Base-by-base conservation (phyloP, 2,113 vertebrate species). In the Australoheros scitulus region DNA sequence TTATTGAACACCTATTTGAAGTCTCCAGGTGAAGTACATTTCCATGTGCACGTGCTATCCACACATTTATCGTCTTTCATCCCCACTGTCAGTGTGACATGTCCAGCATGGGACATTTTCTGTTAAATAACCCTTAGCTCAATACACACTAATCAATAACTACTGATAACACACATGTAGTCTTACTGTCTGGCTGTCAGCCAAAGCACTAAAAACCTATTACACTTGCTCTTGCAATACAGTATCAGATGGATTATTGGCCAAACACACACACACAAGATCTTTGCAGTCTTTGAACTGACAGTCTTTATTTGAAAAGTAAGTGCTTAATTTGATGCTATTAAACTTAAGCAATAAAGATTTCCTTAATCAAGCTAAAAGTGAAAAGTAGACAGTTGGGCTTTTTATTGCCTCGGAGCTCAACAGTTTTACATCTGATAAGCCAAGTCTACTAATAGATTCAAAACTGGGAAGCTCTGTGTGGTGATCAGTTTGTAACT, bases 131-230 rank as follows among this genome's bases (percentile, higher is more conserved):
- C 65, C 80, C 68, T 76, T 50, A 64, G 47, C 63, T 82, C 52
- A 61, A 78, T 63, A 76, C 77, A 70, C 22, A 26, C 29, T 59
- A 61, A 88, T 87, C 47, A 87, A 83, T 90, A 86, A 77, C 52
- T 24, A 68, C 58, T 79, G 83, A 88, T 90, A 80, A 83, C 61
- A 60, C 47, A 76, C 68, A 80, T 72, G 78, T 13, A 58, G 15
- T 78, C 29, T 61, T 70, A 61, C 29, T 29, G 10, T 52, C 26
- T 88, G 85, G 83, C 83, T 57, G 43, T 11, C 50, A 60, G 77
- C 82, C 77, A 79, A 18, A 78, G 36, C 50, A 76, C 57, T 77
- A 63, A 83, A 77, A 85, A 74, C 60, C 47, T 61, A 43, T 88
- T 83, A 76, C 41, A 22, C 58, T 61, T 61, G 10, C 68, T 83